Conservation (phyloP, 2,888 invertebrate species). For the Exephanes ischioxanthus region DNA sequence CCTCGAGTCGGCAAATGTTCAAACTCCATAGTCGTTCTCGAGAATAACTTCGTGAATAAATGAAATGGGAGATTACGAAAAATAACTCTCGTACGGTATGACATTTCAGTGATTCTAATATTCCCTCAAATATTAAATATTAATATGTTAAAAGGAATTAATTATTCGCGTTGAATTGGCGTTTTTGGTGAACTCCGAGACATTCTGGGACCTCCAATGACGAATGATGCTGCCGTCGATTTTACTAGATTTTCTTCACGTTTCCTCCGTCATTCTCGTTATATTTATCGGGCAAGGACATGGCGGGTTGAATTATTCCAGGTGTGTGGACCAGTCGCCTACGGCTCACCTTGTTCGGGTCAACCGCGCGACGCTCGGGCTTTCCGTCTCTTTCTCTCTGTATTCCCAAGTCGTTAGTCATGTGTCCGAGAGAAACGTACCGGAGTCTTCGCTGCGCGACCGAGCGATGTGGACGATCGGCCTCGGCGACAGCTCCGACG, state of each 20-base stretch:
- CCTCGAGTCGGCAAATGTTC: background rate
- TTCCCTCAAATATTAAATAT: background rate
- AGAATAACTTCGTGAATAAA: background rate
- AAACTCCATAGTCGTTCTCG: background rate
- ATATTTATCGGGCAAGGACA: conserved; percentile 64
- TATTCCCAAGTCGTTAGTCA: conserved; percentile 70
- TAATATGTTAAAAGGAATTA: background rate
- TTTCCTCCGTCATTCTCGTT: conserved; percentile 24
- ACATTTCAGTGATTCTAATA: background rate
- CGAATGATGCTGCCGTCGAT: background rate
- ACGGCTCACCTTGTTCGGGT: conserved; percentile 58
- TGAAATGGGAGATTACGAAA: background rate
- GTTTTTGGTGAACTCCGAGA: background rate
- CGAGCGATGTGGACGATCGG: conserved; percentile 51
- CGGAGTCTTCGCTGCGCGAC: conserved; percentile 36
- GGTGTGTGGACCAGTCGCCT: conserved; percentile 66
- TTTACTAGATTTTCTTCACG: conserved; percentile 24
- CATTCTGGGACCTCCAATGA: background rate
- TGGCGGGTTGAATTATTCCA: conserved; percentile 73
- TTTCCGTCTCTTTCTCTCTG: conserved; percentile 33
- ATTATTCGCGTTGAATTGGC: background rate
- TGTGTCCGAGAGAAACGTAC: conserved; percentile 59
- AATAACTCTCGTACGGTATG: background rate
- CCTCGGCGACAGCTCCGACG: conserved; percentile 51
- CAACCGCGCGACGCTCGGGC: conserved; percentile 45